A percentile compares a stretch with the other conserved stretches of the same genome.
phyloP scores from a whole-genome alignment of 2,797 vertebrate species.

The Ctenopoma multispine region DNA sequence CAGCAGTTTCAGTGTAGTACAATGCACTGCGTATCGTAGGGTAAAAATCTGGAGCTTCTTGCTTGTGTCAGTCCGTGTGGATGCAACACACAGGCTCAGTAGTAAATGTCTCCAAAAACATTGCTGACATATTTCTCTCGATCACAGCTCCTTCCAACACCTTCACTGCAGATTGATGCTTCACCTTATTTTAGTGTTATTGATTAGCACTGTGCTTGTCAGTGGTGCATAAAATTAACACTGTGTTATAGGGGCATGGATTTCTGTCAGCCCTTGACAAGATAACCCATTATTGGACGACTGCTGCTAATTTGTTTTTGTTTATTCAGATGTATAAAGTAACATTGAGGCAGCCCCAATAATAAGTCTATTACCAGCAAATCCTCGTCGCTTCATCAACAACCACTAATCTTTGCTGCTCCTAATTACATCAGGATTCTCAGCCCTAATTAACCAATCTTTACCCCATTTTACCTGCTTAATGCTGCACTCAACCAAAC shows the following conservation, averaged over 20 bases:
- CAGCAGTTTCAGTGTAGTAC: background rate
- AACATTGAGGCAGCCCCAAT: conserved; percentile 80
- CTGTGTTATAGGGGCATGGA: conserved; percentile 85
- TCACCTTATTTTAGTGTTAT: conserved; percentile 80
- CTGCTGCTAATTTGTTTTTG: conserved; percentile 87
- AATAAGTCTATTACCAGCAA: conserved; percentile 88
- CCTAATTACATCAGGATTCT: conserved; percentile 88
- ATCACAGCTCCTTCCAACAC: conserved; percentile 55
- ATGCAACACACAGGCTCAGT: conserved; percentile 6
- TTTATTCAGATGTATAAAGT: conserved; percentile 88
- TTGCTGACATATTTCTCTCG: conserved; percentile 50
- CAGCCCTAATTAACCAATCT: conserved; percentile 89
- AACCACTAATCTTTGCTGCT: conserved; percentile 84
- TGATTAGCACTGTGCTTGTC: conserved; percentile 82
- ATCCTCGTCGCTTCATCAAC: conserved; percentile 71
- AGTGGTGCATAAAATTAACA: conserved; percentile 90
- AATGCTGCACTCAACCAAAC: conserved; percentile 79
- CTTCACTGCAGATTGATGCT: conserved; percentile 81
- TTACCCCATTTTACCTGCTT: conserved; percentile 84
- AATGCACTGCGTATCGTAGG: too few species aligned
- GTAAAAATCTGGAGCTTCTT: background rate
- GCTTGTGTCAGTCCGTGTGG: conserved; percentile 31
- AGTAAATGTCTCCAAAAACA: conserved; percentile 43
- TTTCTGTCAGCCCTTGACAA: conserved; percentile 85
- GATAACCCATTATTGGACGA: conserved; percentile 83